Evolutionary conservation across 2,888 invertebrate species (phyloP).

Genomic region (Ptychoptera contaminata): DNA sequence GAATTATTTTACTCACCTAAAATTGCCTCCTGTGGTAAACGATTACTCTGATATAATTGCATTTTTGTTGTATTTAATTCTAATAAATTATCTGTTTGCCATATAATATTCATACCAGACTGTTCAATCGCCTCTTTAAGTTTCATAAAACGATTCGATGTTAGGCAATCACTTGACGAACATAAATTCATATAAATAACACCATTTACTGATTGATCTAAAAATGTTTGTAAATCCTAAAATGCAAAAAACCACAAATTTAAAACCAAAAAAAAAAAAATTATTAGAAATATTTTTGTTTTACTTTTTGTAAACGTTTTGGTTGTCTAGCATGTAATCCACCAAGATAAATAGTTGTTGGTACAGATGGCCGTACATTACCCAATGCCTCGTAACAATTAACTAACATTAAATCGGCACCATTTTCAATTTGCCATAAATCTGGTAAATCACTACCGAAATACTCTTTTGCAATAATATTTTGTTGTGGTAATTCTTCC

Average conservation of each 20-base stretch:
- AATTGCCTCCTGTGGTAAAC: conserved; percentile 15
- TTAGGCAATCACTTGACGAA: conserved; percentile 9
- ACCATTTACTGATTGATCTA: conserved; percentile 9
- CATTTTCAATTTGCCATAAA: conserved; percentile 15
- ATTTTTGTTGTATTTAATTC: conserved; percentile 12
- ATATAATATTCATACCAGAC: conserved; percentile 14
- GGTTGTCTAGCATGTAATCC: conserved; percentile 15
- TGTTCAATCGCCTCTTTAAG: conserved; percentile 14
- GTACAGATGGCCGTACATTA: conserved; percentile 15
- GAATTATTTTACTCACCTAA: conserved; percentile 14
- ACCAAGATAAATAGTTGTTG: conserved; percentile 16
- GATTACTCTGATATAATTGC: conserved; percentile 11
- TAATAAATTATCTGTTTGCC: conserved; percentile 13
- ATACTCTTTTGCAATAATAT: conserved; percentile 15
- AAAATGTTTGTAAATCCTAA: conserved; percentile 13
- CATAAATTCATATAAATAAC: conserved; percentile 16
- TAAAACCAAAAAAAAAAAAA: neutral
- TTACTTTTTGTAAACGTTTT: conserved; percentile 11
- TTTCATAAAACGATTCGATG: conserved; percentile 12
- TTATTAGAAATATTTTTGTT: too few species aligned
- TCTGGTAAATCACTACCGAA: conserved; percentile 14
- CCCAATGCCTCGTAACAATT: conserved; percentile 15
- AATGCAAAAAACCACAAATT: neutral
- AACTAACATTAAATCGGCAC: conserved; percentile 16
- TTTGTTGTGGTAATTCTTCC: conserved; percentile 16